A percentile compares a stretch with the other conserved stretches of the same genome.
Evolutionary conservation across 2,113 vertebrate genomes (phyloP).

Genomic region (Pseudopodoces humilis): DNA sequence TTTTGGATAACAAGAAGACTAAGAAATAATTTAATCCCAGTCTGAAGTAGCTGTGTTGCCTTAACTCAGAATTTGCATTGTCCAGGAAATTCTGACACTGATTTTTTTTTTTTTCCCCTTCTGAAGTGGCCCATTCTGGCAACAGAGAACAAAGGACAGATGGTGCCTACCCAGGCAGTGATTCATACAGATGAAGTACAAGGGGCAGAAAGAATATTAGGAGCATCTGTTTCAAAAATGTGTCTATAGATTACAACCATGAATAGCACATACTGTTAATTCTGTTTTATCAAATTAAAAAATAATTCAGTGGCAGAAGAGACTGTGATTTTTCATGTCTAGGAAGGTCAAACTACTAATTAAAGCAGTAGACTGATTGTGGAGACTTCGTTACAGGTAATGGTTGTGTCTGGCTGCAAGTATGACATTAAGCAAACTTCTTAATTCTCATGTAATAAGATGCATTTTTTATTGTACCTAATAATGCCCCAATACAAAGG

Average conservation of each 20-base stretch:
- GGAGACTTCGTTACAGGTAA: neutral
- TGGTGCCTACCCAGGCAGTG: slow-evolving; percentile 38
- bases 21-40: neutral
- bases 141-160: slow-evolving; percentile 51
- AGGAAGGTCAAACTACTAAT: neutral
- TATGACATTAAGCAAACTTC: neutral
- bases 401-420: neutral
- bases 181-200: slow-evolving; percentile 45
- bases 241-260: neutral
- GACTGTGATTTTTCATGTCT: neutral
- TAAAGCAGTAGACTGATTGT: neutral
- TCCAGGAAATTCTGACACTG: neutral
- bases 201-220: neutral
- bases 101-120: neutral
- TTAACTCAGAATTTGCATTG: neutral
- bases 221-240: slow-evolving; percentile 52
- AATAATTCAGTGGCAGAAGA: neutral
- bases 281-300: slow-evolving; percentile 5
- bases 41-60: neutral
- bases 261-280: slow-evolving; percentile 4
- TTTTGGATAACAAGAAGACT: neutral
- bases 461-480: neutral
- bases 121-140: slow-evolving; percentile 49
- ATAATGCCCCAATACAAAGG: neutral
- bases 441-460: neutral